Evolutionary conservation across 2,888 invertebrate genomes (phyloP), one percentile per base, ranked within the genome.

Genomic region (Erebia palarica): DNA sequence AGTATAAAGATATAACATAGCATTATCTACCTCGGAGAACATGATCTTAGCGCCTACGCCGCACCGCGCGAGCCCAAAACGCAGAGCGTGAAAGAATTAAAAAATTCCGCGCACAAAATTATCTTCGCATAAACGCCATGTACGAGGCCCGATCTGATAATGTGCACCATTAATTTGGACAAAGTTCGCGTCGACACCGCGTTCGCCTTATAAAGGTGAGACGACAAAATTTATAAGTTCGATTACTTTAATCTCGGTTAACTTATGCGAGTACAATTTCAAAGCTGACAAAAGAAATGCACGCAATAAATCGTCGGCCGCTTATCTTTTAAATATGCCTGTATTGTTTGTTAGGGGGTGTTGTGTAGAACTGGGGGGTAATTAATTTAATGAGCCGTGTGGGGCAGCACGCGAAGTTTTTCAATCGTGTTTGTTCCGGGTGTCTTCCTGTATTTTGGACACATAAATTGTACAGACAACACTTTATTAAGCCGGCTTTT

Each of bases 271-370:
- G 89, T 92, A 92, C 93, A 92, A 93, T 93, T 93, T 92, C 92
- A 91, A 91, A 92, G 91, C 93, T 93, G 93, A 93, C 93, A 93
- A 93, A 93, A 93, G 93, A 93, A 93, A 93, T 93, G 93, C 92
- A 91, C 84, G 91, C 90, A 86, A 93, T 93, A 93, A 93, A 93
- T 93, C 88, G 83, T 84, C 80, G 77, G 79, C 76, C 80, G 81
- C 87, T 92, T 93, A 93, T 93, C 93, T 90, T 84, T 84, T 86
- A 84, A 86, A 87, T 89, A 88, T 90, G 88, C 88, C 83, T 83
- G 91, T 90, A 91, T 91, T 92, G 91, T 92, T 73, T 86, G 89
- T 88, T 83, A 79, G 82, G 80, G 81, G 85, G 87, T 87, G 88
- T 86, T 87, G 79, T 80, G 82, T 85, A 87, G 84, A 84, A 84